These are phyloP conservation scores for Coccyzus lansbergi DNA, from an alignment of 2,797 vertebrate species.

Conservation along the genomic window DNA sequence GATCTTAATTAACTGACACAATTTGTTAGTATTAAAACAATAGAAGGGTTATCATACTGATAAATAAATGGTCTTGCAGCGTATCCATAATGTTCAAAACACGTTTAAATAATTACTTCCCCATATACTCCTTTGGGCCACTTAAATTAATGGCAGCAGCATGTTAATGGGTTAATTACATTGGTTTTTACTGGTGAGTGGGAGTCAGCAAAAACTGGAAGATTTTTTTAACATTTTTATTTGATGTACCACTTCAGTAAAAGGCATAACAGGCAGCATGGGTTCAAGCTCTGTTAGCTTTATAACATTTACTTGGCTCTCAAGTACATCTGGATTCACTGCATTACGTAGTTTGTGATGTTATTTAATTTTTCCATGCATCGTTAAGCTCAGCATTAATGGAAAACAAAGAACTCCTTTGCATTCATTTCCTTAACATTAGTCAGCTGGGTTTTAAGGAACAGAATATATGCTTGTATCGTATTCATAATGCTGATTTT, in stretches of 20 bases:
- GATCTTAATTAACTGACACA: conserved; percentile 73
- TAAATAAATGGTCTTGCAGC: conserved; percentile 79
- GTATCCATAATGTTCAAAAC: conserved; percentile 69
- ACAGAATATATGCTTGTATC: conserved; percentile 5
- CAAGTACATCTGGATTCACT: conserved; percentile 63
- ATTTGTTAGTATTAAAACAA: conserved; percentile 76
- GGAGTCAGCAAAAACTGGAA: conserved; percentile 44
- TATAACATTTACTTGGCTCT: conserved; percentile 61
- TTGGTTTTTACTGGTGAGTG: conserved; percentile 32
- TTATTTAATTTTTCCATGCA: conserved; percentile 60
- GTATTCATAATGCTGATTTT: conserved; percentile 56
- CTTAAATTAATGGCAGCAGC: conserved; percentile 53
- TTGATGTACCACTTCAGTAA: conserved; percentile 50
- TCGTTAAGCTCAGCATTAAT: conserved; percentile 4
- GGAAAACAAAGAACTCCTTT: conserved; percentile 24
- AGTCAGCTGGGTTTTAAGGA: conserved; percentile 17
- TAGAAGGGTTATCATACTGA: conserved; percentile 72
- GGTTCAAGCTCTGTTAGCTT: conserved; percentile 63
- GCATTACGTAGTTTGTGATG: conserved; percentile 24
- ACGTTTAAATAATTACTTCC: conserved; percentile 52
- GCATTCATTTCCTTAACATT: conserved; percentile 11
- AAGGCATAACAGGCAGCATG: conserved; percentile 69
- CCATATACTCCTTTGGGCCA: conserved; percentile 47
- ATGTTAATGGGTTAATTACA: conserved; percentile 55
- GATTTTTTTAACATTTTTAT: conserved; percentile 26